Conservation (phyloP, 2,797 vertebrate genomes). For the Tragelaphus oryx region DNA sequence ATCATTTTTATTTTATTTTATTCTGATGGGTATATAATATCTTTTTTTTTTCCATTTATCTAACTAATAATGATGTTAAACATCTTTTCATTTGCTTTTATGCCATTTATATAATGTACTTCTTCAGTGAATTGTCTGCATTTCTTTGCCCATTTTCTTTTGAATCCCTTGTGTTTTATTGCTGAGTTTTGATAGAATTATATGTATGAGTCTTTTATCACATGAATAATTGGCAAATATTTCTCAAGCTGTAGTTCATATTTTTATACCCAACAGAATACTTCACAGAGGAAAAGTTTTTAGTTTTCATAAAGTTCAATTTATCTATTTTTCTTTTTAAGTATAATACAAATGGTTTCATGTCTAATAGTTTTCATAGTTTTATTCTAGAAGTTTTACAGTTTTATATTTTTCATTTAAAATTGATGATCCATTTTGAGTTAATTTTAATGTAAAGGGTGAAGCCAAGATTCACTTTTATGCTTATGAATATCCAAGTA, state of each 20-base stretch:
- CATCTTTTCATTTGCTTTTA: neutral
- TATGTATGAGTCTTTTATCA: neutral
- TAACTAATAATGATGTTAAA: neutral
- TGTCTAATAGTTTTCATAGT: neutral
- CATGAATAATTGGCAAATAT: neutral
- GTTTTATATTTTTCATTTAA: neutral
- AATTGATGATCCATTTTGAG: neutral
- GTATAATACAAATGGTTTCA: neutral
- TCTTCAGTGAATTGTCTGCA: neutral
- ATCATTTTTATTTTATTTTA: neutral
- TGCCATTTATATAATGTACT: neutral
- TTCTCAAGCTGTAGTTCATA: neutral
- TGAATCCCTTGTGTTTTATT: neutral
- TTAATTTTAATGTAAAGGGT: neutral
- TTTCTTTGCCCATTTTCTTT: neutral
- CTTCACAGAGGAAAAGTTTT: neutral
- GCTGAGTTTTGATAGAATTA: neutral
- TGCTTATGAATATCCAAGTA: neutral
- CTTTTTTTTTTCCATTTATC: neutral
- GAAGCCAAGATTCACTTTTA: neutral
- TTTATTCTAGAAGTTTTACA: neutral
- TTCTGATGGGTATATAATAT: neutral
- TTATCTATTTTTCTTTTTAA: neutral
- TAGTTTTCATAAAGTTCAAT: neutral
- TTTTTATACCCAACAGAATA: neutral